Base-by-base conservation (phyloP, 2,797 vertebrate species). In the Crenichthys baileyi region DNA sequence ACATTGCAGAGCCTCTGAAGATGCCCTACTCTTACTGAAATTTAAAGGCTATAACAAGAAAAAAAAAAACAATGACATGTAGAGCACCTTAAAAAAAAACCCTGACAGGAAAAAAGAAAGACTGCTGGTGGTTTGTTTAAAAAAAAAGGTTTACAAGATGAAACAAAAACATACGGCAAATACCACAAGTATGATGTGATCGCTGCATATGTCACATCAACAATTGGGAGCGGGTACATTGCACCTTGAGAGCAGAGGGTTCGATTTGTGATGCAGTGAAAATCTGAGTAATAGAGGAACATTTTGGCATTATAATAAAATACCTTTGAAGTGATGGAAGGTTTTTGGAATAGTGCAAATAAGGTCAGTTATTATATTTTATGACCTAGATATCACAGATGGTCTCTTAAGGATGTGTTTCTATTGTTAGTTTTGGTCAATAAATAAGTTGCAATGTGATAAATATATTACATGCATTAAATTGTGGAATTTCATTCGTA, bases 141-240 rank as follows among this genome's bases (percentile, higher is more conserved):
- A 51, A 51, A 16, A 51, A 51, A 60, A 41, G 39, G 2, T 72
- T 63, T 29, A 60, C 12, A 83, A 88, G 79, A 36, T 82, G 75
- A 88, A 89, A 88, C 78, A 65, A 89, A 80, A 88, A 31, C 65
- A 31, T 56, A 56, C 13, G 46, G 13, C 50, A 72, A 51, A 58
- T 16, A 78, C 4, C 72, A 9, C 39, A 11, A 24, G 31, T 5
- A 80, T 41, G 36, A 36, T 11, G 9, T 77, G 46, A 13, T 55
- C n/a, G 73, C 20, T 58, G 39, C 60, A 80, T 55, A 83, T 71
- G 81, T 55, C 24, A 18, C 68, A 51, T 80, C n/a, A 73, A 50
- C 63, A 75, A 58, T 58, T 67, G 73, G 16, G 16, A 83, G 79
- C 60, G 1, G 0, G n/a, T 44, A 79, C 77, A 55, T 36, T 83